A percentile compares a stretch with the other conserved stretches of the same genome.
phyloP scores from a whole-genome alignment of 2,888 invertebrate species.

The Agrotis puta region DNA sequence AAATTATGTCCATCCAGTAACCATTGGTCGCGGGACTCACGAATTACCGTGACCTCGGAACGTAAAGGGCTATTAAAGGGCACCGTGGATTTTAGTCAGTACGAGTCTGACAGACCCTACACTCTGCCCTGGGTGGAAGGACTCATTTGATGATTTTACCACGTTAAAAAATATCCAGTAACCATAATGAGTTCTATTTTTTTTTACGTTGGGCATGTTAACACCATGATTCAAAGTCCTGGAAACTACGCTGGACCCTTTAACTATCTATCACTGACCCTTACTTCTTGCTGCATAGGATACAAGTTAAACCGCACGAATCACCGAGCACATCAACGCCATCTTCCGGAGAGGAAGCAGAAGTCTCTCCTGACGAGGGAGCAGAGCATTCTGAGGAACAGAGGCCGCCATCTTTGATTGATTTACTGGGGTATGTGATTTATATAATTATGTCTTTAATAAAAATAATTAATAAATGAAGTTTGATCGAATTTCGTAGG shows the following conservation, averaged over 20 bases:
- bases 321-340: conserved; percentile 93
- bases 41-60: too few relatives aligned
- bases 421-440: conserved; percentile 92
- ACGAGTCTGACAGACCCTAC: too few relatives aligned
- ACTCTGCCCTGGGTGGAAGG: too few relatives aligned
- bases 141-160: too few relatives aligned
- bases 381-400: conserved; percentile 85
- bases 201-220: too few relatives aligned
- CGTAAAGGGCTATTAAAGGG: too few relatives aligned
- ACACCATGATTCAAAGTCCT: too few relatives aligned
- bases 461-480: too few relatives aligned
- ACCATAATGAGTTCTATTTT: not conserved
- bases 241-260: not conserved
- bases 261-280: not conserved
- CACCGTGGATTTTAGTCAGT: too few relatives aligned
- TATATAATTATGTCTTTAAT: not conserved
- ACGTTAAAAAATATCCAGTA: too few relatives aligned
- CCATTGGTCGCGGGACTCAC: too few relatives aligned
- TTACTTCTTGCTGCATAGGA: conserved; percentile 74
- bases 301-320: conserved; percentile 94
- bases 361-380: conserved; percentile 93
- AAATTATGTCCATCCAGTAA: not conserved
- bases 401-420: conserved; percentile 93
- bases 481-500: too few relatives aligned
- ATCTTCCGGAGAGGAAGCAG: conserved; percentile 94